phyloP scores from a whole-genome alignment of 1,140 invertebrate genomes.

The Helicoverpa armigera region DNA sequence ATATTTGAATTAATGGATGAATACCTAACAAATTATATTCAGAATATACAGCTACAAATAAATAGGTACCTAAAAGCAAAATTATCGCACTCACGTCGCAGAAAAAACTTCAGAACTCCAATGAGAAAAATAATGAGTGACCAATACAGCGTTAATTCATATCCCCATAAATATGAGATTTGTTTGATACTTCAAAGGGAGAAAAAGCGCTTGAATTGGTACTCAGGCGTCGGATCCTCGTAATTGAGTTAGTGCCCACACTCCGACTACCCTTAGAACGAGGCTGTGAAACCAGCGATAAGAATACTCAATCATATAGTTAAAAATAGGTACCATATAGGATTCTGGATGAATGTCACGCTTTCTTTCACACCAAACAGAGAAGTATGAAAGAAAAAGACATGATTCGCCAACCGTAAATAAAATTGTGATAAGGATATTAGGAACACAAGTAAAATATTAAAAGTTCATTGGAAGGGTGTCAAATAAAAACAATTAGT shows the following conservation, averaged over 20 bases:
- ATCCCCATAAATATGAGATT: slow-evolving; percentile 54
- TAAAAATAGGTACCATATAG: too few relatives aligned
- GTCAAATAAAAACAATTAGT: too few relatives aligned
- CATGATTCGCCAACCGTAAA: background rate
- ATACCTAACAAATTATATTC: too few relatives aligned
- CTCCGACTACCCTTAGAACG: slow-evolving; percentile 62
- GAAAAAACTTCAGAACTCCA: background rate
- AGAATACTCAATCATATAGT: too few relatives aligned
- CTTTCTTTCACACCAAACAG: too few relatives aligned
- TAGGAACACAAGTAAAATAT: too few relatives aligned
- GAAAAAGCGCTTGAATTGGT: slow-evolving; percentile 75
- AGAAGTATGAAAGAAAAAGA: background rate
- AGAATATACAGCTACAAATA: too few relatives aligned
- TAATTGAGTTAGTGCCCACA: slow-evolving; percentile 82
- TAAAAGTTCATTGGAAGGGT: too few relatives aligned
- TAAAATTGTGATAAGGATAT: background rate
- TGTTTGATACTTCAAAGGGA: slow-evolving; percentile 62
- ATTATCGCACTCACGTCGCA: background rate
- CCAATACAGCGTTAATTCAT: slow-evolving; percentile 11
- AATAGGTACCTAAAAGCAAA: too few relatives aligned
- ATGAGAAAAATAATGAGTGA: slow-evolving; percentile 5
- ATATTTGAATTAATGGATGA: too few relatives aligned
- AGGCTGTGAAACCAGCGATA: slow-evolving; percentile 60
- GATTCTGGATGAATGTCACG: too few relatives aligned
- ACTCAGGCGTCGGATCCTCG: slow-evolving; percentile 75